phyloP scores from a whole-genome alignment of 2,888 invertebrate species.

The Orchesellides sinensis region DNA sequence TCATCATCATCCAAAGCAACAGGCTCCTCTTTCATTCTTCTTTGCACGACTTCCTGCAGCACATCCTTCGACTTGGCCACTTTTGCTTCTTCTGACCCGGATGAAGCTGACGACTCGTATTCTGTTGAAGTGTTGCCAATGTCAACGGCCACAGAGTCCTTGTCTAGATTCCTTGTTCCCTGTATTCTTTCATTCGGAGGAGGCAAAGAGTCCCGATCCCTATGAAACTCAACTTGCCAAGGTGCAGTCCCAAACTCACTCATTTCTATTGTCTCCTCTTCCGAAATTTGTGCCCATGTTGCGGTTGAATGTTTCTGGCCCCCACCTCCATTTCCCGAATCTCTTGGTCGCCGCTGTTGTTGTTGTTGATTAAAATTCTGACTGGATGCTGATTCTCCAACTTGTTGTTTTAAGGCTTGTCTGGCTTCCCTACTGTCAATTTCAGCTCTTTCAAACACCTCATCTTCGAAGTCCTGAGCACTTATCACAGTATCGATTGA shows the following conservation, averaged over 20 bases:
- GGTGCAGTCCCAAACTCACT: slow-evolving; percentile 80
- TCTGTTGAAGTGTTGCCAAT: slow-evolving; percentile 72
- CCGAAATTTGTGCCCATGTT: slow-evolving; percentile 85
- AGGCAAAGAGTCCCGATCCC: slow-evolving; percentile 71
- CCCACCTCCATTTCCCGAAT: slow-evolving; percentile 48
- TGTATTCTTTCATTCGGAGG: slow-evolving; percentile 62
- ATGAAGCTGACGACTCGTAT: slow-evolving; percentile 69
- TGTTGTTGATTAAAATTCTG: slow-evolving; percentile 77
- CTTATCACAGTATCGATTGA: slow-evolving; percentile 84
- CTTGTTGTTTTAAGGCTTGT: slow-evolving; percentile 23
- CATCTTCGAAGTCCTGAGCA: slow-evolving; percentile 79
- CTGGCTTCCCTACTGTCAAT: slow-evolving; percentile 39
- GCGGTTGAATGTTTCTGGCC: slow-evolving; percentile 46
- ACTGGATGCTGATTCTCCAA: slow-evolving; percentile 33
- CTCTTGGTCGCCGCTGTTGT: slow-evolving; percentile 40
- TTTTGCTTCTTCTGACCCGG: slow-evolving; percentile 55
- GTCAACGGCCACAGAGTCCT: slow-evolving; percentile 69
- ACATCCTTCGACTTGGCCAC: background rate
- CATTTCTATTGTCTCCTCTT: slow-evolving; percentile 84
- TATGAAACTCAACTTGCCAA: slow-evolving; percentile 79
- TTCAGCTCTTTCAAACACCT: slow-evolving; percentile 69
- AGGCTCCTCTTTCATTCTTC: slow-evolving; percentile 51
- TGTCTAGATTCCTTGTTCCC: slow-evolving; percentile 47
- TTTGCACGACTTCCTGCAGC: slow-evolving; percentile 47
- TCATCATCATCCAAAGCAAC: slow-evolving; percentile 59